Evolutionary conservation across 2,797 vertebrate genomes (phyloP).

Genomic region (Podarcis siculus): DNA sequence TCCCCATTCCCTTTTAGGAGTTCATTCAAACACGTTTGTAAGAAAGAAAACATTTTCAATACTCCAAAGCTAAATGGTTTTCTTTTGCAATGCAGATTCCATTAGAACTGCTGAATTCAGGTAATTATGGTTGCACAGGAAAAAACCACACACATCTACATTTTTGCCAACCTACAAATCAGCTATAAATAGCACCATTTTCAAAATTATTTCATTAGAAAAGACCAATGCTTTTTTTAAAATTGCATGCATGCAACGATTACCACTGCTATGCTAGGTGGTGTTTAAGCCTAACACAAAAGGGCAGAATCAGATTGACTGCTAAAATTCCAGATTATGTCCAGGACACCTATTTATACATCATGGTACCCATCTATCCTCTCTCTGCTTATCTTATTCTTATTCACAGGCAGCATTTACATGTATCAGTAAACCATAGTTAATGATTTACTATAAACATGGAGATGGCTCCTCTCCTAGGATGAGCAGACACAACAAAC

Average conservation of each 20-base stretch:
- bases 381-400: neutral
- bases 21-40: slow-evolving; percentile 44
- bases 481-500: neutral
- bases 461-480: neutral
- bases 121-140: neutral
- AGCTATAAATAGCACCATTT: neutral
- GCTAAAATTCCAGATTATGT: no score
- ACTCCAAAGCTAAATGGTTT: neutral
- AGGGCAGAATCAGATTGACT: neutral
- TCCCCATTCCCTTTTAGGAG: slow-evolving; percentile 48
- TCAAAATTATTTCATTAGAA: neutral
- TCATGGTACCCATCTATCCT: no score
- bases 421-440: neutral
- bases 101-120: neutral
- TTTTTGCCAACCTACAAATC: neutral
- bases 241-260: neutral
- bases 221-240: neutral
- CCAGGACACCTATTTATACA: no score
- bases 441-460: neutral
- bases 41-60: neutral
- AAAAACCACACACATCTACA: neutral
- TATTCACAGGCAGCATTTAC: neutral
- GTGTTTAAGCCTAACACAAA: neutral
- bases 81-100: neutral
- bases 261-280: neutral